Evolutionary conservation across 2,113 vertebrate genomes (phyloP).

Genomic region (Ceyx margarethae): DNA sequence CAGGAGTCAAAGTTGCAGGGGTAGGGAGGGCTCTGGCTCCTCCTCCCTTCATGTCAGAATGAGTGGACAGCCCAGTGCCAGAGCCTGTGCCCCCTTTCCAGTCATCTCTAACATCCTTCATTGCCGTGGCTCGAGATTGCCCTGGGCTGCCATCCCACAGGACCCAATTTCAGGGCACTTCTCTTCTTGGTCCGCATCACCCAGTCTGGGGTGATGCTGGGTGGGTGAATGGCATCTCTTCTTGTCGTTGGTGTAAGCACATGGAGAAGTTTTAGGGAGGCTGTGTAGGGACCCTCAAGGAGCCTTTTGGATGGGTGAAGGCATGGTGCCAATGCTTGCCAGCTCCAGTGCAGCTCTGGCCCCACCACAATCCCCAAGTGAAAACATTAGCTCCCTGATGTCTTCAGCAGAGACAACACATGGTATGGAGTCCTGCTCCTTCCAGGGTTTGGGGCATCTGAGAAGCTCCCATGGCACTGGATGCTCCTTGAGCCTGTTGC

Average conservation of each 20-base stretch:
- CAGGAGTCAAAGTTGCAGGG: background rate
- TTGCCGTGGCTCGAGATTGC: fast-evolving
- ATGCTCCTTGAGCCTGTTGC: fast-evolving
- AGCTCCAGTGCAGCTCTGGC: background rate
- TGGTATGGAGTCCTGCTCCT: background rate
- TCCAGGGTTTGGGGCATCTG: background rate
- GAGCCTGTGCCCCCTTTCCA: background rate
- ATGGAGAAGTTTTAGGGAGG: background rate
- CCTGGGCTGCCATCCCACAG: fast-evolving
- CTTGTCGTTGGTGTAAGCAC: fast-evolving
- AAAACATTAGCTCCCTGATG: fast-evolving
- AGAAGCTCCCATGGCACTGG: background rate
- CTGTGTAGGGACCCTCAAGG: background rate
- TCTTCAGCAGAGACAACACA: background rate
- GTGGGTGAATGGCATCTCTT: background rate
- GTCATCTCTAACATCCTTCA: background rate
- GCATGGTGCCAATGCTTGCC: fast-evolving
- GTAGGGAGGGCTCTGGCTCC: background rate
- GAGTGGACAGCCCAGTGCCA: background rate
- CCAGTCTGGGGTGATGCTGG: background rate
- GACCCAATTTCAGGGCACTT: background rate
- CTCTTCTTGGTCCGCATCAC: background rate
- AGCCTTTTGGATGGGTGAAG: background rate
- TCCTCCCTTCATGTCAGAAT: background rate
- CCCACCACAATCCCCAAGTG: background rate